phyloP scores from a whole-genome alignment of 2,113 vertebrate genomes.

The Zingel zingel region DNA sequence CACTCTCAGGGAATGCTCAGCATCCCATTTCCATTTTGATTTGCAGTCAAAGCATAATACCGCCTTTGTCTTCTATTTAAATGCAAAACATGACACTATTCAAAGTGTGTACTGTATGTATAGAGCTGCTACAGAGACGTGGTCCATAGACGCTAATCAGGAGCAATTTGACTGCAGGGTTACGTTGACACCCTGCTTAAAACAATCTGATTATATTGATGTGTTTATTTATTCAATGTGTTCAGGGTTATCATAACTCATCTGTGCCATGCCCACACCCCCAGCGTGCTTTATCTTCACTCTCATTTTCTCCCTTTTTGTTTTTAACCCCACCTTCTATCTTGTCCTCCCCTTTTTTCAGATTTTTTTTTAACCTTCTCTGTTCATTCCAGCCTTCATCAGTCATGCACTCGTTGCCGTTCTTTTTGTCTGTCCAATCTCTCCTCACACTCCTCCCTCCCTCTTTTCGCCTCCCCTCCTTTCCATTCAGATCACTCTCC shows the following conservation, averaged over 20 bases:
- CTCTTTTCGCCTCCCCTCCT: slow-evolving; percentile 49
- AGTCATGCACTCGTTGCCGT: slow-evolving; percentile 59
- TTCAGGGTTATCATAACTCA: slow-evolving; percentile 67
- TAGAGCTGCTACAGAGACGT: background rate
- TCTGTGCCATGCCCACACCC: slow-evolving; percentile 19
- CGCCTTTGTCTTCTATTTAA: slow-evolving; percentile 56
- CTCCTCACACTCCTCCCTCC: slow-evolving; percentile 14
- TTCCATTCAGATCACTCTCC: slow-evolving; percentile 72
- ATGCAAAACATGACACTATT: slow-evolving; percentile 60
- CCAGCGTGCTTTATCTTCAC: slow-evolving; percentile 30
- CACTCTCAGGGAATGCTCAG: slow-evolving; percentile 40
- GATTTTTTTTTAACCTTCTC: slow-evolving; percentile 20
- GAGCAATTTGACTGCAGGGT: slow-evolving; percentile 33
- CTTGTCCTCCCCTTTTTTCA: background rate
- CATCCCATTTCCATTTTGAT: slow-evolving; percentile 60
- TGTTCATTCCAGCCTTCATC: slow-evolving; percentile 62
- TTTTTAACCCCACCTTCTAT: slow-evolving; percentile 16
- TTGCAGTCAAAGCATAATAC: slow-evolving; percentile 45
- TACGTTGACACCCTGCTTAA: slow-evolving; percentile 31
- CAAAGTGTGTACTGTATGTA: slow-evolving; percentile 14
- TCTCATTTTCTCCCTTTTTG: slow-evolving; percentile 18
- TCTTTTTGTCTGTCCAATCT: slow-evolving; percentile 42
- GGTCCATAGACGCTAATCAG: slow-evolving; percentile 46
- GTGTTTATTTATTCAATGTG: slow-evolving; percentile 62
- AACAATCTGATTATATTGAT: slow-evolving; percentile 51